Base-by-base conservation (phyloP, 2,797 vertebrate genomes). In the Pseudomugil gertrudae region DNA sequence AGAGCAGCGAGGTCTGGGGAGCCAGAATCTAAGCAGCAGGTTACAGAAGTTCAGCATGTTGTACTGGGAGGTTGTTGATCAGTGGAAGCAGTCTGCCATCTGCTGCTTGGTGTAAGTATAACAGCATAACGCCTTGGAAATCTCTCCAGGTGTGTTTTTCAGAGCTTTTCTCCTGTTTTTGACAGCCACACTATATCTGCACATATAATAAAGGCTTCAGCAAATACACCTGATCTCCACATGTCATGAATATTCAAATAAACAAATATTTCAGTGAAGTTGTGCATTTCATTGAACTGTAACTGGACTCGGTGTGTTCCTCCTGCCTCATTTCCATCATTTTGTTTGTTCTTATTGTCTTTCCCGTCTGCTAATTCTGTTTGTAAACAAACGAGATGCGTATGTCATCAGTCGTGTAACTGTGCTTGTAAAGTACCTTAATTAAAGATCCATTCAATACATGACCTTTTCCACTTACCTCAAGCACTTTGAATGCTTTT, bases 21-120 rank as follows among this genome's bases (percentile, higher is more conserved):
- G 85, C 86, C 86, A 84, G 86, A 88, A 89, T 89, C 85, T 89
- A 81, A 87, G 80, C 78, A 70, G 68, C 72, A 36, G 74, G 75
- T 81, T 75, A 79, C 83, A 85, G 81, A 84, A 90, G 91, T 92
- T 90, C 85, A 88, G 84, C 81, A 77, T 73, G 19, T 21, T 47
- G 80, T 75, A 81, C 47, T 51, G 56, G 32, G 57, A 72, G 72
- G 14, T 0, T 40, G 60, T 63, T 76, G 62, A 89, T 87, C 73
- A 85, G 87, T 94, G 91, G 93, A 93, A 92, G 92, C 92, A 94
- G 92, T 77, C 93, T 95, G 92, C 93, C 94, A 93, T 92, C 94
- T 93, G 89, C 92, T 94, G 94, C 61, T 60, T 45, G 50, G 27
- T 4, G 2, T 30, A 2, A 65, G 81, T 54, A 84, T 53, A 29